phyloP scores from a whole-genome alignment of 2,888 invertebrate species.

The Rosalia funebris region DNA sequence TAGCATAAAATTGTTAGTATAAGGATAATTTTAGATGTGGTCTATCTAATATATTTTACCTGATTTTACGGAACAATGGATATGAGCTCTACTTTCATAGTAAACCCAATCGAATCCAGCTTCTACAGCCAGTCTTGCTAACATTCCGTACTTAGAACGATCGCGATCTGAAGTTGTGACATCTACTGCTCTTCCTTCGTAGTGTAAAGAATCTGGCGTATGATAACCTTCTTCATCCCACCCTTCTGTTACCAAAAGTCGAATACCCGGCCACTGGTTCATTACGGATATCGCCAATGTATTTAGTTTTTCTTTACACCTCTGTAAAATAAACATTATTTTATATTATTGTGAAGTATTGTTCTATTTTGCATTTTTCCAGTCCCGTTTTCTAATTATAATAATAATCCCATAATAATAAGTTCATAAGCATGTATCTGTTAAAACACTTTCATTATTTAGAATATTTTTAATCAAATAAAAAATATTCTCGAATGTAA shows the following conservation, averaged over 20 bases:
- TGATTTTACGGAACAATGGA: constrained; percentile 97
- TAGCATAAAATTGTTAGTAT: no score
- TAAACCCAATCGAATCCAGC: constrained; percentile 99
- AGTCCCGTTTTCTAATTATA: no score
- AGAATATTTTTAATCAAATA: no score
- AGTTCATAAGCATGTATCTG: no score
- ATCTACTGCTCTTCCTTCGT: constrained; percentile 96
- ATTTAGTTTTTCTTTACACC: constrained; percentile 95
- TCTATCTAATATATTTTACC: constrained; percentile 77
- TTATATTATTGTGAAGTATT: no score
- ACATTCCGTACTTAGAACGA: constrained; percentile 93
- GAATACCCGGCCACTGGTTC: constrained; percentile 98
- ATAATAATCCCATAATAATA: no score
- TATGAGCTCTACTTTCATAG: constrained; percentile 93
- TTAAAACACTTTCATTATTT: no score
- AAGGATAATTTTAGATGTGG: no score
- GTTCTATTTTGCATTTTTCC: no score
- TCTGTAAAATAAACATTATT: constrained; percentile 71
- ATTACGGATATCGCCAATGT: constrained; percentile 94
- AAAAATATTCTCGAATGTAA: no score
- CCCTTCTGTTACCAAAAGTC: constrained; percentile 91
- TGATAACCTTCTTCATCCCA: constrained; percentile 92
- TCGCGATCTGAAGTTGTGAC: constrained; percentile 95
- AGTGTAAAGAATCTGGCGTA: constrained; percentile 87
- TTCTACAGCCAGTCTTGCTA: constrained; percentile 93